phyloP scores from a whole-genome alignment of 2,888 invertebrate species.

The Bhutanitis thaidina region DNA sequence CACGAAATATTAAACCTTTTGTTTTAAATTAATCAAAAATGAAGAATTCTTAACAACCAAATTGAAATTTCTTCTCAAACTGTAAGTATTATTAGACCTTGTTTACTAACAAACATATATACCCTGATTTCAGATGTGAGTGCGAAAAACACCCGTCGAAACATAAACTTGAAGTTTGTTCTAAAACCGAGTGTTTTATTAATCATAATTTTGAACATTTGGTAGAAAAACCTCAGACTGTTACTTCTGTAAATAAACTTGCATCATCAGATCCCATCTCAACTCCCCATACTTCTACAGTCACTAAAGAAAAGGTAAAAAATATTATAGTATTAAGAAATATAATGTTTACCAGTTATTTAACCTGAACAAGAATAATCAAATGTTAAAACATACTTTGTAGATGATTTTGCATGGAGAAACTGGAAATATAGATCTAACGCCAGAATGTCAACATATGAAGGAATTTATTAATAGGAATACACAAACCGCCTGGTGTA shows the following conservation, averaged over 20 bases:
- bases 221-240: background rate
- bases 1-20: too few relatives aligned
- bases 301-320: background rate
- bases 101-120: too few relatives aligned
- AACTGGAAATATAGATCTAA: background rate
- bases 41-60: too few relatives aligned
- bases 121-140: constrained; percentile 1
- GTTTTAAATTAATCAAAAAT: too few relatives aligned
- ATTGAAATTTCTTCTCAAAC: too few relatives aligned
- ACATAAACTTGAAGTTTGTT: too few relatives aligned
- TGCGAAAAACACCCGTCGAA: background rate
- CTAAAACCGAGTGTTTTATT: too few relatives aligned
- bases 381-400: background rate
- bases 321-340: background rate
- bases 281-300: background rate
- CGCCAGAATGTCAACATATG: constrained; percentile 4
- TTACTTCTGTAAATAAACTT: constrained; percentile 8
- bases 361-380: too few relatives aligned
- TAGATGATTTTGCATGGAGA: background rate
- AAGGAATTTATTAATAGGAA: constrained; percentile 23
- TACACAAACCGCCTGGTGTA: constrained; percentile 56
- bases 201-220: too few relatives aligned
- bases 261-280: background rate
- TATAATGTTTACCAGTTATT: too few relatives aligned
- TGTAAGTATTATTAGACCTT: too few relatives aligned